Percentiles rank a stretch among this genome's conserved stretches.
Conservation (phyloP, 2,888 invertebrate species). For the Elmis aenea region DNA sequence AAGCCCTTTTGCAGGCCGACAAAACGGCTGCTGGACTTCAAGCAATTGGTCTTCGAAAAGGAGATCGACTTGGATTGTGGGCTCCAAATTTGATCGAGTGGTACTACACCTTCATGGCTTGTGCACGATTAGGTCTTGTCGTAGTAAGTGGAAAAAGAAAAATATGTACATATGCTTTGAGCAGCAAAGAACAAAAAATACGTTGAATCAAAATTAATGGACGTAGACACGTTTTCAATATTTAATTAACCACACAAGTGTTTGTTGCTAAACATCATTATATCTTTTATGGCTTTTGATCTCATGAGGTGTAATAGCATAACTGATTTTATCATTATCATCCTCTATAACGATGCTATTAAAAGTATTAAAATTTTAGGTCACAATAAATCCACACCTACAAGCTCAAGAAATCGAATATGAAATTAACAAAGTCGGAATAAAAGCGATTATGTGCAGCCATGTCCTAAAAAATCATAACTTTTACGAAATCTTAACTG, state of each 20-base stretch:
- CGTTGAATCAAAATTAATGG: too few relatives aligned
- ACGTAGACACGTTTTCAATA: too few relatives aligned
- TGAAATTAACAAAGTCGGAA: conserved; percentile 64
- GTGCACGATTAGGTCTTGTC: conserved; percentile 66
- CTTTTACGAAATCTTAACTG: conserved; percentile 60
- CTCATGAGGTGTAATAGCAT: too few relatives aligned
- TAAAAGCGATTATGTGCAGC: conserved; percentile 62
- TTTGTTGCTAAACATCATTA: too few relatives aligned
- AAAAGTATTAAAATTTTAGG: conserved; percentile 48
- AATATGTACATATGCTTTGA: conserved; percentile 7
- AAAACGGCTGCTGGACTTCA: conserved; percentile 64
- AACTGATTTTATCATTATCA: too few relatives aligned
- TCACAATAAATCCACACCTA: conserved; percentile 74
- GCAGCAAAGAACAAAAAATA: conserved; percentile 6
- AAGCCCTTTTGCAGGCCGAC: conserved; percentile 56
- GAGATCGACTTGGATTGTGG: conserved; percentile 76
- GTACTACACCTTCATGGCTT: conserved; percentile 66
- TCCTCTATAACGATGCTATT: too few relatives aligned
- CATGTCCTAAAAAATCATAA: conserved; percentile 59
- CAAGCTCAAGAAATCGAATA: conserved; percentile 65
- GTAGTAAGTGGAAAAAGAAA: conserved; percentile 49
- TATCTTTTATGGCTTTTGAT: too few relatives aligned
- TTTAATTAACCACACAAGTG: too few relatives aligned
- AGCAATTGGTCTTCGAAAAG: conserved; percentile 61
- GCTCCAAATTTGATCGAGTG: conserved; percentile 74